Evolutionary conservation across 2,888 invertebrate genomes (phyloP).

Genomic region (Melinopterus prodromus): DNA sequence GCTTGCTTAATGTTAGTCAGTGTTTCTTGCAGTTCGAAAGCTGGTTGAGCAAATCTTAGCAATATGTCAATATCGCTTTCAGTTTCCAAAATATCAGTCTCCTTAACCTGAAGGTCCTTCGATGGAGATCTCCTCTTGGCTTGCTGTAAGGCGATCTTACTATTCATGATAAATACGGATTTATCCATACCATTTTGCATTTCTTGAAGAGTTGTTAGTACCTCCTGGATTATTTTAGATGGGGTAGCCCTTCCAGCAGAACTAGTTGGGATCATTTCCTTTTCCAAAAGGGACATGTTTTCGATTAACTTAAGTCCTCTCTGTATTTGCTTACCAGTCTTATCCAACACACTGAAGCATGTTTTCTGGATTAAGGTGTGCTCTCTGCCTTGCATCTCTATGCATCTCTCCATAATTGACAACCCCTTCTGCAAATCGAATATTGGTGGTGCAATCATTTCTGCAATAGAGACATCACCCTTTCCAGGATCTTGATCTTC

Average conservation of each 20-base stretch:
- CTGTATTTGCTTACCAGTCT: conserved; percentile 66
- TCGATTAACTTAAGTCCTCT: conserved; percentile 65
- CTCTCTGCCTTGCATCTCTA: conserved; percentile 72
- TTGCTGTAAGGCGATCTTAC: conserved; percentile 42
- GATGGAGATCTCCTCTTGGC: conserved; percentile 35
- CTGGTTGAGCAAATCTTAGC: conserved; percentile 57
- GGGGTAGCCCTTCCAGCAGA: conserved; percentile 56
- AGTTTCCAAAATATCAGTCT: conserved; percentile 47
- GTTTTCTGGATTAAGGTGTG: conserved; percentile 74
- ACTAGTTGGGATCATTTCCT: conserved; percentile 55
- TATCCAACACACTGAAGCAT: conserved; percentile 72
- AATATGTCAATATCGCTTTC: conserved; percentile 51
- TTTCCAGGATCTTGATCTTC: conserved; percentile 61
- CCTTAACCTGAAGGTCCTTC: conserved; percentile 36
- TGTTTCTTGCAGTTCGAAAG: conserved; percentile 60
- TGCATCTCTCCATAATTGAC: conserved; percentile 73
- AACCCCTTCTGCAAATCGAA: conserved; percentile 71
- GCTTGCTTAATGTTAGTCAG: conserved; percentile 51
- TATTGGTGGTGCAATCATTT: conserved; percentile 66
- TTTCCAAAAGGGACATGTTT: conserved; percentile 62
- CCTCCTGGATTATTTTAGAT: conserved; percentile 59
- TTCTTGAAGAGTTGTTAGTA: conserved; percentile 68
- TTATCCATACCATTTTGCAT: conserved; percentile 64
- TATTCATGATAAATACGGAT: conserved; percentile 51
- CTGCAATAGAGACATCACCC: conserved; percentile 65